Percentiles rank a stretch among this genome's conserved stretches.
phyloP scores from a whole-genome alignment of 2,888 invertebrate species.

The Hyposoter didymator region DNA sequence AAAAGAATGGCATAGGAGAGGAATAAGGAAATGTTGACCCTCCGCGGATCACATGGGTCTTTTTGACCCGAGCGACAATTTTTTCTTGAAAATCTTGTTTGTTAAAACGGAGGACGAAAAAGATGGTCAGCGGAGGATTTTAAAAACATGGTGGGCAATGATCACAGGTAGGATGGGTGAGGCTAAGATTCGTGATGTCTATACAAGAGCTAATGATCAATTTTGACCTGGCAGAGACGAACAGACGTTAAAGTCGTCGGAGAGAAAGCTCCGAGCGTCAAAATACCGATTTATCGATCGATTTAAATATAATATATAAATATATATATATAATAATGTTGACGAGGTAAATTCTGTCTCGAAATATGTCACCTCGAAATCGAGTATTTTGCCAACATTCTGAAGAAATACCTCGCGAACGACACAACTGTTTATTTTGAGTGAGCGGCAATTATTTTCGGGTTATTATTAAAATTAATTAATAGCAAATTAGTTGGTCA shows the following conservation, averaged over 20 bases:
- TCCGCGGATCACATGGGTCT: too few relatives aligned
- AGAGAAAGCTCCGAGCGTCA: constrained; percentile 24
- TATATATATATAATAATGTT: constrained; percentile 22
- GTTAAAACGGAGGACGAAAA: too few relatives aligned
- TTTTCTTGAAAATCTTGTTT: too few relatives aligned
- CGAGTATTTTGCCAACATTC: not conserved
- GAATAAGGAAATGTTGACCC: too few relatives aligned
- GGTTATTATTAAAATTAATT: constrained; percentile 19
- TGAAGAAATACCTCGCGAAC: constrained; percentile 53
- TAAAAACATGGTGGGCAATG: constrained; percentile 49
- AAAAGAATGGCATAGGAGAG: too few relatives aligned
- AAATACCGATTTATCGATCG: constrained; percentile 41
- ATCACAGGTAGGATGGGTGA: constrained; percentile 64
- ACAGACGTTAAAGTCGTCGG: not conserved
- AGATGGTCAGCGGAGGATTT: too few relatives aligned
- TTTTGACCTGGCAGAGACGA: constrained; percentile 44
- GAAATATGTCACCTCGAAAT: not conserved
- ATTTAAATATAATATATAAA: constrained; percentile 35
- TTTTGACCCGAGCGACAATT: too few relatives aligned
- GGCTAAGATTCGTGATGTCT: constrained; percentile 41
- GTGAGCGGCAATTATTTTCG: constrained; percentile 62
- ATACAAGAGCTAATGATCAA: constrained; percentile 40
- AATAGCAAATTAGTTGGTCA: constrained; percentile 56
- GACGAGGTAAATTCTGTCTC: constrained; percentile 41
- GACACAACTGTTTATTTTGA: constrained; percentile 71